Evolutionary conservation across 2,888 invertebrate species (phyloP).

Genomic region (Oscheius sp.): DNA sequence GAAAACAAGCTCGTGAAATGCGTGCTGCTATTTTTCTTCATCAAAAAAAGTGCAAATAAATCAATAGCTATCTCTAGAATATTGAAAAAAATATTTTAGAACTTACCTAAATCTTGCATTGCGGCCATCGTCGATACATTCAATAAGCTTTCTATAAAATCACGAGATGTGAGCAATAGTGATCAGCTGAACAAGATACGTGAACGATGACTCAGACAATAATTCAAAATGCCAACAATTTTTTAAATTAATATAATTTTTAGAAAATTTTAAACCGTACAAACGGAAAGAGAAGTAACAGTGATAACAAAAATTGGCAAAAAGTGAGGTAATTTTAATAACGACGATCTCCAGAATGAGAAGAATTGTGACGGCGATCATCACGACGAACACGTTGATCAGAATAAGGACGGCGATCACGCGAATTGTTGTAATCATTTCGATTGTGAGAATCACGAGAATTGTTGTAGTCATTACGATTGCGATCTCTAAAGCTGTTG

Average conservation of each 20-base stretch:
- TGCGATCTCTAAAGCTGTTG: neutral
- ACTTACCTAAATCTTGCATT: conserved; percentile 27
- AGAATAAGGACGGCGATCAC: neutral
- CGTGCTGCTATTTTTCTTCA: neutral
- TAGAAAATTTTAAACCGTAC: neutral
- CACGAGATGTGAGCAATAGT: neutral
- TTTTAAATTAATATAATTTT: neutral
- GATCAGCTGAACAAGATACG: conserved; percentile 17
- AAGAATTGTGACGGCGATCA: neutral
- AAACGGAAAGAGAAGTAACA: conserved; percentile 3
- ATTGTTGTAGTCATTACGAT: neutral
- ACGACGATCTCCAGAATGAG: neutral
- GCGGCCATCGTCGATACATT: conserved; percentile 7
- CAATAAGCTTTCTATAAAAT: neutral
- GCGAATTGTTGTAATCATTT: neutral
- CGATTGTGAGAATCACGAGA: neutral
- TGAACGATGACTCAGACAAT: conserved; percentile 1
- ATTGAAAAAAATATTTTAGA: too few species aligned
- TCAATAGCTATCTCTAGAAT: too few species aligned
- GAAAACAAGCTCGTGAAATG: neutral
- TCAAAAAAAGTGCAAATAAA: neutral
- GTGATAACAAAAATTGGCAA: neutral
- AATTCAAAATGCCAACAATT: neutral
- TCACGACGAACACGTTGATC: neutral
- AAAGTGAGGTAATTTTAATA: neutral